Conservation (phyloP, 2,113 vertebrate genomes). For the Ceyx cyanopectus region DNA sequence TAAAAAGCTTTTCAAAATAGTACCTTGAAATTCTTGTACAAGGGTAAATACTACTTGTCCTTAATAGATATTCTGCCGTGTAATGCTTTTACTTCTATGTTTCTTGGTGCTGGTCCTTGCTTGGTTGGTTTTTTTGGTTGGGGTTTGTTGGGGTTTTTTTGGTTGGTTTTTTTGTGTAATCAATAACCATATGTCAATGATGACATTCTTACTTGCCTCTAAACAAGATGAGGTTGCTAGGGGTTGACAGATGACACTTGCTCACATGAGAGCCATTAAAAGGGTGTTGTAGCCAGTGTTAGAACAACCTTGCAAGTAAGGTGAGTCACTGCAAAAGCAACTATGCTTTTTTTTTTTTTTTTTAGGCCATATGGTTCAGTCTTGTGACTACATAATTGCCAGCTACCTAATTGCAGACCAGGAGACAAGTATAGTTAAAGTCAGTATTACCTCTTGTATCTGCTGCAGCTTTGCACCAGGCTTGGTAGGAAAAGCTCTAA, state of each 20-base stretch:
- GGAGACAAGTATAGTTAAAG: conserved; percentile 70
- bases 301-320: conserved; percentile 78
- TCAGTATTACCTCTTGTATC: conserved; percentile 73
- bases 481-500: conserved; percentile 25
- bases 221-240: conserved; percentile 72
- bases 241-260: conserved; percentile 81
- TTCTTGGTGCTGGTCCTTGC: not conserved
- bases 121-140: too few relatives aligned
- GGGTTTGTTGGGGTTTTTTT: too few relatives aligned
- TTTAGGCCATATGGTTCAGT: conserved; percentile 74
- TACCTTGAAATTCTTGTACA: not conserved
- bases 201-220: conserved; percentile 58
- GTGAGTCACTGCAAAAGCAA: conserved; percentile 70
- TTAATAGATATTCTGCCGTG: not conserved
- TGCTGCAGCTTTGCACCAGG: conserved; percentile 44
- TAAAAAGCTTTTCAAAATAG: not conserved
- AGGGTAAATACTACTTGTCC: not conserved
- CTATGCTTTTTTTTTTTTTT: conserved; percentile 43
- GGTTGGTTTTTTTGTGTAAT: not conserved
- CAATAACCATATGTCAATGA: conserved; percentile 52
- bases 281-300: conserved; percentile 80
- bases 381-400: conserved; percentile 81
- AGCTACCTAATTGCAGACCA: conserved; percentile 63
- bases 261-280: conserved; percentile 82
- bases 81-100: not conserved